These are phyloP conservation scores for Drepanosiphum platanoidis DNA, from an alignment of 2,888 invertebrate species.

Conservation along the genomic window DNA sequence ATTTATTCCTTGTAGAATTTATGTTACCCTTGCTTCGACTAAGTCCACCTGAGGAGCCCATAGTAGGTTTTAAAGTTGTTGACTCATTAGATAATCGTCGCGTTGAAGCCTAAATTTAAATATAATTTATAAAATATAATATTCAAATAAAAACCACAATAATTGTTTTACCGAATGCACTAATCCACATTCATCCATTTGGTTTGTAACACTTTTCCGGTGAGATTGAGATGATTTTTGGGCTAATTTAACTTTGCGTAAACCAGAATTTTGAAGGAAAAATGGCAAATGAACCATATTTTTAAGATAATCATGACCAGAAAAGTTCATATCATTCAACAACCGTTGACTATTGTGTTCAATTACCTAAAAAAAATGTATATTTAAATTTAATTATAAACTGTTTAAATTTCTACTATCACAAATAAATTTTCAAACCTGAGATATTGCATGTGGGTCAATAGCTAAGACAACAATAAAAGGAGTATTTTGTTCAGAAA, in stretches of 20 bases:
- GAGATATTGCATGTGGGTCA: slow-evolving; percentile 98
- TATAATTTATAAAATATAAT: neutral
- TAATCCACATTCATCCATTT: slow-evolving; percentile 59
- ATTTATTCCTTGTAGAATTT: slow-evolving; percentile 70
- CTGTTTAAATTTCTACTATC: neutral
- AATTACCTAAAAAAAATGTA: slow-evolving; percentile 75
- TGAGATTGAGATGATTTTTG: slow-evolving; percentile 79
- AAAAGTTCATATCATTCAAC: slow-evolving; percentile 91
- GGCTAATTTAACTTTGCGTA: slow-evolving; percentile 87
- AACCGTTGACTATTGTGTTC: slow-evolving; percentile 88
- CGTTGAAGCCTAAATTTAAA: slow-evolving; percentile 38
- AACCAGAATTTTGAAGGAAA: slow-evolving; percentile 95
- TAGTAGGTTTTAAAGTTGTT: slow-evolving; percentile 47
- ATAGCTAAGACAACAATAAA: slow-evolving; percentile 96
- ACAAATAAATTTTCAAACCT: slow-evolving; percentile 71
- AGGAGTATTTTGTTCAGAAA: slow-evolving; percentile 92
- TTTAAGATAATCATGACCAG: slow-evolving; percentile 92
- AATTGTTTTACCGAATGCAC: slow-evolving; percentile 56
- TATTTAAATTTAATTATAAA: neutral
- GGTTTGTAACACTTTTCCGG: slow-evolving; percentile 67
- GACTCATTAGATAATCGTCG: slow-evolving; percentile 62
- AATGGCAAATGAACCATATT: slow-evolving; percentile 98
- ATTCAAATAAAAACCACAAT: neutral
- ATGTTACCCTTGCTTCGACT: slow-evolving; percentile 57
- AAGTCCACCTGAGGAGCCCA: slow-evolving; percentile 53